Conservation (phyloP, 2,113 vertebrate genomes). For the Rhineura floridana region DNA sequence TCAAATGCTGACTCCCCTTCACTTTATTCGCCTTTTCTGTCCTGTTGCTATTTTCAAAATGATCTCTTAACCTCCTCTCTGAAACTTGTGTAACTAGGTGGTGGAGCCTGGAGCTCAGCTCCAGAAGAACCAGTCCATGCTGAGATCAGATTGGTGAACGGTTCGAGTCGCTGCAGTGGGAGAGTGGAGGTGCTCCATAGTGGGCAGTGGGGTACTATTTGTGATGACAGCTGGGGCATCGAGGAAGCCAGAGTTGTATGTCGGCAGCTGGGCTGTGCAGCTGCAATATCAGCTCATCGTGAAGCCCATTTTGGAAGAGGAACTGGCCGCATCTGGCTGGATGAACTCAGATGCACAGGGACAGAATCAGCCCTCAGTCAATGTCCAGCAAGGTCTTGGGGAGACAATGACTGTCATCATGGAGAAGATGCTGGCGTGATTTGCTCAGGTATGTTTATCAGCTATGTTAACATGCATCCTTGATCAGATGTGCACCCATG, state of each 20-base stretch:
- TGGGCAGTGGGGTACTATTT: slow-evolving; percentile 47
- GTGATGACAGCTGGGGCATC: slow-evolving; percentile 47
- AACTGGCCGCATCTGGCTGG: slow-evolving; percentile 35
- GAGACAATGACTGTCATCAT: slow-evolving; percentile 49
- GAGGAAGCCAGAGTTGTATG: slow-evolving; percentile 23
- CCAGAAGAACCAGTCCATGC: neutral
- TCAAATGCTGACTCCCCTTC: neutral
- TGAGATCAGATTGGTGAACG: slow-evolving; percentile 2
- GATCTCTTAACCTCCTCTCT: neutral
- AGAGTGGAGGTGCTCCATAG: slow-evolving; percentile 45
- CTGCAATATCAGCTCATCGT: slow-evolving; percentile 10
- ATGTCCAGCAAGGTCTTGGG: slow-evolving; percentile 43
- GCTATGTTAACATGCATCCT: too few relatives aligned
- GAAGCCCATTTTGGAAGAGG: slow-evolving; percentile 31
- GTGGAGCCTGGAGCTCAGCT: neutral
- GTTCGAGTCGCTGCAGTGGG: slow-evolving; percentile 15
- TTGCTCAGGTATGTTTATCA: slow-evolving; percentile 43
- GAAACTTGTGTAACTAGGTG: neutral
- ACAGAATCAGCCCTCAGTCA: slow-evolving; percentile 30
- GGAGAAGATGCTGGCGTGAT: slow-evolving; percentile 40
- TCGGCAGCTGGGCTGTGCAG: slow-evolving; percentile 40
- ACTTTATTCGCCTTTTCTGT: neutral
- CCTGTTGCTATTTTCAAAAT: neutral
- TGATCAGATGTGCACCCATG: too few relatives aligned
- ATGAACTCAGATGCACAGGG: slow-evolving; percentile 38